Base-by-base conservation (phyloP, 2,113 vertebrate genomes). In the Potamarius usumacintae region DNA sequence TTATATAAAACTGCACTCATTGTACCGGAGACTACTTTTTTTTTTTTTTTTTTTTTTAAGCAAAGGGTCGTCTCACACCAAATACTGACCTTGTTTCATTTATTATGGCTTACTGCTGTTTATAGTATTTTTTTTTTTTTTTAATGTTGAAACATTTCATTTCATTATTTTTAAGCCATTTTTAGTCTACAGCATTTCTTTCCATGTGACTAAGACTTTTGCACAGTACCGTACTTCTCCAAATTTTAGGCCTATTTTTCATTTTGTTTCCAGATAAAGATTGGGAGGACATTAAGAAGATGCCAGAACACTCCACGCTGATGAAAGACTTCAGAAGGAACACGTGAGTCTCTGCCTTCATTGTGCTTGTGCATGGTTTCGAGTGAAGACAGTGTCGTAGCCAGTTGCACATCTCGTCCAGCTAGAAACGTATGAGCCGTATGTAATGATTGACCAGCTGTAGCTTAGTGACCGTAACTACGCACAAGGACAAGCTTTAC, bases 201-300 rank as follows among this genome's bases (percentile, higher is more conserved):
- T 42, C 3, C 3, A 42, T 42, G 42, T 42, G 42, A 42, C 42
- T 42, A 42, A 42, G 42, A 4, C 42, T 42, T 42, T 42, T 42
- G 42, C 42, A 42, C 42, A 42, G 42, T 42, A 3, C 42, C 42
- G 3, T 14, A 15, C 65, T 69, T 30, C 11, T 15, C 67, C 1
- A 17, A 5, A 55, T 78, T 22, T 12, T 9, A 17, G 7, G 0
- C 0, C 1, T 62, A 27, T 1, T 48, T 84, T 17, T 69, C 6
- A 81, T 71, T 77, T 76, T 77, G 14, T 58, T 69, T 30, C 30
- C 79, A 99, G 98, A 99, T 95, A 99, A 99, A 96, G 98, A 99
- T 94, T 99, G 98, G 98, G 98, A 99, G 94, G 98, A 99, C 95
- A 99, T 99, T 91, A 99, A 99, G 96, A 99, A 99, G 96, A 99